These are phyloP conservation scores for Sylvietta virens DNA, from an alignment of 2,113 vertebrate species.

Conservation along the genomic window DNA sequence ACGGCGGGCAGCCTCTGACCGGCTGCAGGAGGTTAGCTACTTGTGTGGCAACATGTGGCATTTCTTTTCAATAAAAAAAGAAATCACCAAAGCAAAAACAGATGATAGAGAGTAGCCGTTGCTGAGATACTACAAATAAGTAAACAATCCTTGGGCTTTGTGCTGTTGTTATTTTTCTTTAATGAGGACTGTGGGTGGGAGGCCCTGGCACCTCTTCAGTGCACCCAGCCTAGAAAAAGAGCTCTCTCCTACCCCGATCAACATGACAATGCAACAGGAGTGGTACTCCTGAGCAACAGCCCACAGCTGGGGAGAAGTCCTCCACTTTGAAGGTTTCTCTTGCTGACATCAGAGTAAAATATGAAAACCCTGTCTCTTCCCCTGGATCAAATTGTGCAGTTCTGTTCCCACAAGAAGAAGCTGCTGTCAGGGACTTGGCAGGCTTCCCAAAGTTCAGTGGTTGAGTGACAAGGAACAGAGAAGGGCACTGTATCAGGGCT, in stretches of 20 bases:
- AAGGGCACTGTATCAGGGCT: background rate
- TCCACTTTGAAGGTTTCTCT: slow-evolving; percentile 61
- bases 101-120: slow-evolving; percentile 70
- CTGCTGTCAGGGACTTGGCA: slow-evolving; percentile 3
- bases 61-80: slow-evolving; percentile 68
- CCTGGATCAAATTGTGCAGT: background rate
- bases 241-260: background rate
- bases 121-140: slow-evolving; percentile 69
- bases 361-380: background rate
- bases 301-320: background rate
- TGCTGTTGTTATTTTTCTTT: slow-evolving; percentile 57
- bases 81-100: slow-evolving; percentile 75
- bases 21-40: slow-evolving; percentile 57
- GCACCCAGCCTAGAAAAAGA: slow-evolving; percentile 24
- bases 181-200: slow-evolving; percentile 63
- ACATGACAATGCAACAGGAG: slow-evolving; percentile 41
- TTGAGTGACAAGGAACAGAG: slow-evolving; percentile 12
- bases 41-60: slow-evolving; percentile 72
- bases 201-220: slow-evolving; percentile 29
- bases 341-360: slow-evolving; percentile 55
- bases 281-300: slow-evolving; percentile 48
- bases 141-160: slow-evolving; percentile 66
- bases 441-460: background rate
- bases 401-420: background rate
- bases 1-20: slow-evolving; percentile 30